phyloP scores from a whole-genome alignment of 2,113 vertebrate species.

The Cephalopterus ornatus region DNA sequence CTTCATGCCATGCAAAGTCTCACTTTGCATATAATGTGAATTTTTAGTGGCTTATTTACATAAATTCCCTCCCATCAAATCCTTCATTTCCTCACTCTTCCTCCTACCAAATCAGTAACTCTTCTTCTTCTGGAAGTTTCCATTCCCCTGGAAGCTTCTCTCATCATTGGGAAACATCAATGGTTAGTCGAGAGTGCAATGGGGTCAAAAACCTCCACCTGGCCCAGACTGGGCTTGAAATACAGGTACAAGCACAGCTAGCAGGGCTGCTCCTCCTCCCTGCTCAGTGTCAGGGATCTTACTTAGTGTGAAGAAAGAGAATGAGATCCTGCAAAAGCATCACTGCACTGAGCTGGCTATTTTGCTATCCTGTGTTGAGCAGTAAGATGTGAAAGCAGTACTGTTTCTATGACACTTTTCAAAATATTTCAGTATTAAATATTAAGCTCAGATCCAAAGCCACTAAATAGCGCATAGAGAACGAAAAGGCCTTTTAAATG shows the following conservation, averaged over 20 bases:
- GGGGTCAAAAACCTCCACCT: neutral
- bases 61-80: neutral
- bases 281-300: neutral
- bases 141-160: neutral
- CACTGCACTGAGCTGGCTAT: neutral
- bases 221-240: neutral
- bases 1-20: neutral
- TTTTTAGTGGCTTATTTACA: neutral
- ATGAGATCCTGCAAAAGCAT: neutral
- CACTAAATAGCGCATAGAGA: neutral
- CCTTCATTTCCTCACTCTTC: neutral
- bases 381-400: neutral
- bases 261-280: neutral
- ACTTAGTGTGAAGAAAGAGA: neutral
- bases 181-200: neutral
- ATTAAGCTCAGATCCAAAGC: neutral
- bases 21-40: neutral
- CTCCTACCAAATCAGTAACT: neutral
- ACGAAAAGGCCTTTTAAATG: neutral
- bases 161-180: neutral
- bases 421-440: conserved; percentile 32
- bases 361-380: neutral
- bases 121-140: neutral
- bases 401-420: neutral
- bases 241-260: neutral